phyloP scores from a whole-genome alignment of 2,113 vertebrate species.

The Labrus mixtus region DNA sequence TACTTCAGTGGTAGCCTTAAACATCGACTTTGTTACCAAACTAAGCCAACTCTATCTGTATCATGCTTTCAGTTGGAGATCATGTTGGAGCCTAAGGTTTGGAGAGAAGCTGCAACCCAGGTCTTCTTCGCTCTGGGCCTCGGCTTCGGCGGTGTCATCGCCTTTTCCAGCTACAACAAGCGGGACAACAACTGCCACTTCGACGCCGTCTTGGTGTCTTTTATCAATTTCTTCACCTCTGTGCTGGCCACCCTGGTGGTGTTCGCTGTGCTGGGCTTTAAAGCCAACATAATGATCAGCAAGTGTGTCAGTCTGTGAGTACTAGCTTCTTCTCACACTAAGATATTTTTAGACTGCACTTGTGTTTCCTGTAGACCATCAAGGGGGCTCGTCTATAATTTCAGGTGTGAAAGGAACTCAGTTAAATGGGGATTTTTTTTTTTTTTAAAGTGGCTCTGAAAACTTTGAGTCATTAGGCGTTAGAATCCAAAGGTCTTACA shows the following conservation, averaged over 20 bases:
- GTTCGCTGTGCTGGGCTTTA: slow-evolving; percentile 98
- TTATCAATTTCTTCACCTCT: slow-evolving; percentile 99
- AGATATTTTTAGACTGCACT: not conserved
- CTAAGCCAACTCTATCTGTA: not conserved
- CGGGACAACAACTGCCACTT: slow-evolving; percentile 99
- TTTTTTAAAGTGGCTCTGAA: too few relatives aligned
- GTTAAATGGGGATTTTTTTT: too few relatives aligned
- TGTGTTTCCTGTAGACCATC: not conserved
- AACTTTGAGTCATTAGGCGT: not conserved
- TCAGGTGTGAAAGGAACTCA: not conserved
- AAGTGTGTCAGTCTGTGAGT: slow-evolving; percentile 89
- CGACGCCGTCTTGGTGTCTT: slow-evolving; percentile 95
- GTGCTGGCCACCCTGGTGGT: slow-evolving; percentile 98
- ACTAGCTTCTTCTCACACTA: not conserved
- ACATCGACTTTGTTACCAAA: not conserved
- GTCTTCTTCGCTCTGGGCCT: slow-evolving; percentile 98
- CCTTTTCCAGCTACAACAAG: slow-evolving; percentile 99
- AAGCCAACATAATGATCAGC: slow-evolving; percentile 94
- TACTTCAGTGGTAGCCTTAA: not conserved
- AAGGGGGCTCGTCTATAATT: not conserved
- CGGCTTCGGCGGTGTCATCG: slow-evolving; percentile 98
- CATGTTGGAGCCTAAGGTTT: slow-evolving; percentile 96
- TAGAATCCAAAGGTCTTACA: not conserved
- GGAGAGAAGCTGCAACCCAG: slow-evolving; percentile 97
- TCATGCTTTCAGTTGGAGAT: slow-evolving; percentile 91